Evolutionary conservation across 1,140 invertebrate genomes (phyloP).

Genomic region (Homarus americanus): DNA sequence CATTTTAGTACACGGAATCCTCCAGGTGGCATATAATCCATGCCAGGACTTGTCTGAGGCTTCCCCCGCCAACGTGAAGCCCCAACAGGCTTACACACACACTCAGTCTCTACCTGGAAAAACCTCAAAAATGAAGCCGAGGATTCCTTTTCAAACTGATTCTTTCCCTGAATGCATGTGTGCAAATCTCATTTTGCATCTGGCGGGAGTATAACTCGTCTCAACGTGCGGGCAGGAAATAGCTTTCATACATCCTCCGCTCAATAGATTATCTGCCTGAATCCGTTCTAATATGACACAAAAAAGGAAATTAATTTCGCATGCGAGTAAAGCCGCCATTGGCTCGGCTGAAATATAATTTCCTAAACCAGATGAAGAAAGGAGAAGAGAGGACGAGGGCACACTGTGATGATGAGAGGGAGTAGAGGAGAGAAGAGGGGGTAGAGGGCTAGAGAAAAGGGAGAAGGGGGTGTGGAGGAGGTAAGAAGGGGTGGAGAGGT

Average conservation of each 20-base stretch:
- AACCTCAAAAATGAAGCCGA: not conserved
- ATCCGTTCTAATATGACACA: not conserved
- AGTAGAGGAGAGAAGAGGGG: too few relatives aligned
- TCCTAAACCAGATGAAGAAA: not conserved
- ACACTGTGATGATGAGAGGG: too few relatives aligned
- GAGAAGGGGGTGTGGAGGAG: too few relatives aligned
- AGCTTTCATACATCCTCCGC: not conserved
- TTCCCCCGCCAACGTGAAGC: not conserved
- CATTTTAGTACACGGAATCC: too few relatives aligned
- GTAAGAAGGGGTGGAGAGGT: too few relatives aligned
- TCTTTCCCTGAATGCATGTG: not conserved
- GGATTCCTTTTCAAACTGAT: constrained; percentile 3
- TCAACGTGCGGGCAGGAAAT: not conserved
- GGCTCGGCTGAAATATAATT: not conserved
- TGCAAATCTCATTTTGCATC: constrained; percentile 12
- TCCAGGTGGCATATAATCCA: too few relatives aligned
- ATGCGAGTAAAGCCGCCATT: not conserved
- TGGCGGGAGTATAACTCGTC: not conserved
- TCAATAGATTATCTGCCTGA: not conserved
- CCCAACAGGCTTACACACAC: not conserved
- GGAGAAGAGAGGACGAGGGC: not conserved
- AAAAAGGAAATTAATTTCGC: constrained; percentile 17
- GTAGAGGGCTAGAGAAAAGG: too few relatives aligned
- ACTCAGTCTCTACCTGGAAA: too few relatives aligned
- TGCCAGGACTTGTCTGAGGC: too few relatives aligned